Base-by-base conservation (phyloP, 1,140 invertebrate genomes). In the Bombus sylvicola region DNA sequence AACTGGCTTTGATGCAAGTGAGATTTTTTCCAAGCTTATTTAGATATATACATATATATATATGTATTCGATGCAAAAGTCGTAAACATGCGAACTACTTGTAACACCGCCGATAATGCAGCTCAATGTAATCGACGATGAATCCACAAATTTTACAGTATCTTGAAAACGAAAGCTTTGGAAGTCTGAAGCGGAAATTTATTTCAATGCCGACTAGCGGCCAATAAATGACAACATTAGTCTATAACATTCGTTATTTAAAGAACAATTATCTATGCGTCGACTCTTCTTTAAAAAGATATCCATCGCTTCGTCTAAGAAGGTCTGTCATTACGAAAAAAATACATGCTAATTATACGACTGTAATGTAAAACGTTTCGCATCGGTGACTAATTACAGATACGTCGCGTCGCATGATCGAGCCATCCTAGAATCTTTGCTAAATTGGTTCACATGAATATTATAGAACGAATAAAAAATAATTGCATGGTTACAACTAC, bases 1-100 rank as follows among this genome's bases (percentile, higher is more conserved):
- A 97, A 92, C 87, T 97, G 13, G 96, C 97, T n/a, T 94, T 94
- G 18, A 96, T 98, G 96, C 96, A 96, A 95, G 97, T 97, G 92
- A 91, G 81, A 74, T n/a, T 47, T 43, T 37, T 22, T 41, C 4
- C 37, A 25, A 41, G 12, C 25, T 25, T 15, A 6, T 41, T 39
- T 68, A 3, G 18, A 66, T 34, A 15, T 62, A 53, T 43, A 43
- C 3, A 43, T 13, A 43, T 68, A 3, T 31, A 18, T 18, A 0
- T 6, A 8, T 53, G 5, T 53, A 5, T 64, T 41, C 4, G 18
- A 77, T 62, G 13, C 1, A 31, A 64, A 41, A 28, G n/a, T 77
- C 9, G 10, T 39, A 62, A 77, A 31, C 25, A 4, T 41, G 37
- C 37, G 1, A 72, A 43, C 18, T 69, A 69, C 3, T 72, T 25